Evolutionary conservation across 1,140 invertebrate genomes (phyloP), one percentile per base, ranked within the genome.

Genomic region (Lasaia peninsularis): DNA sequence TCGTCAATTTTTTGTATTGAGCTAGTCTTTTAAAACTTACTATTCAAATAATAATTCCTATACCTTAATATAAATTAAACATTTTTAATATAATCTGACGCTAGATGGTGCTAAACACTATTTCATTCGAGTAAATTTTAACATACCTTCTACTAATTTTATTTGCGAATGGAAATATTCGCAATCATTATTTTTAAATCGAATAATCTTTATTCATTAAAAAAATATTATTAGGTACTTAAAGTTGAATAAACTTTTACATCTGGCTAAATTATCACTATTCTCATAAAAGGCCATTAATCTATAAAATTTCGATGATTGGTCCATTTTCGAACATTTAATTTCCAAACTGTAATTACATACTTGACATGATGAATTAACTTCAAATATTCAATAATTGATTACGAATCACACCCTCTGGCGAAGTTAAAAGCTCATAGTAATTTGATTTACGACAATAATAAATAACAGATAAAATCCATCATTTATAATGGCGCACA

Each of bases 401-500:
- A 40, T 18, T 5, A 14, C 35, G 35, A 40, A 40, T 40, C 14
- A 14, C 8, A 40, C 35, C 35, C 35, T 40, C 35, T 40, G 35
- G 35, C 35, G 7, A 40, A 40, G 35, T 40, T 40, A 40, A 40
- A 40, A 40, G 35, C 35, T 40, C 35, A 40, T 40, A 12, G 35
- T 40, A 40, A 14, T 40, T 40, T 40, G 35, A 40, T 40, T 40
- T 40, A 40, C 16, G 35, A 40, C 35, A 40, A 40, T 40, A 40
- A 40, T 40, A 40, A 40, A 40, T 40, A 40, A 40, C 35, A 40
- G 35, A 40, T 40, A 24, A 40, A 40, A 54, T 37, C 34, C 52
- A 35, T 54, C 34, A 35, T 33, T 24, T 54, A 37, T 28, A 37
- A 54, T 40, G 33, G 34, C 52, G 34, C 37, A 40, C 14, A 54